Evolutionary conservation across 1,140 invertebrate species (phyloP).

Genomic region (Hirudo medicinalis): DNA sequence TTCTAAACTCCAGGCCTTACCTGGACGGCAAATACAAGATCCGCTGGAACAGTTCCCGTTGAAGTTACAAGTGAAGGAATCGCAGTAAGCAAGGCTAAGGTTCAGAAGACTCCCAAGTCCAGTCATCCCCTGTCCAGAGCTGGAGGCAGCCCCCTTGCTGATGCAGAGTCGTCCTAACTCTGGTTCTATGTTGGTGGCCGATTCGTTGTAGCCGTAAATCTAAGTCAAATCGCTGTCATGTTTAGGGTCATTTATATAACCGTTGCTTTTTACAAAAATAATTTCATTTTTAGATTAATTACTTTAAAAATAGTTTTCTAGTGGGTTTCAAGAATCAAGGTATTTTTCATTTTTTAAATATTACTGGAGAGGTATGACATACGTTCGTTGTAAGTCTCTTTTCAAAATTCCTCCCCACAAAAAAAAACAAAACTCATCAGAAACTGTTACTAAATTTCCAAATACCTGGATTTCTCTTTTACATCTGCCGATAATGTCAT

Average conservation of each 20-base stretch:
- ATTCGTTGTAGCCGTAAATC: conserved; percentile 3
- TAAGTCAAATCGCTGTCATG: background rate
- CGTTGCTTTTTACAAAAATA: too few species aligned
- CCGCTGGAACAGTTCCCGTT: background rate
- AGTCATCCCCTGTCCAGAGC: background rate
- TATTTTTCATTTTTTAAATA: too few species aligned
- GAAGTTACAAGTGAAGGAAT: background rate
- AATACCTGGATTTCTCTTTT: conserved; percentile 1
- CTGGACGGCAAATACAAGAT: background rate
- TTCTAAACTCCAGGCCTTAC: background rate
- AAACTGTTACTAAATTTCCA: background rate
- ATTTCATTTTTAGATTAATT: too few species aligned
- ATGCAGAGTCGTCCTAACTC: conserved; percentile 1
- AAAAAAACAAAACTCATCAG: too few species aligned
- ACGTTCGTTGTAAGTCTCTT: too few species aligned
- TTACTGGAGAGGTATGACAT: too few species aligned
- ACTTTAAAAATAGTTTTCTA: too few species aligned
- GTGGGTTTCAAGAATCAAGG: too few species aligned
- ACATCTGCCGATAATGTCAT: background rate
- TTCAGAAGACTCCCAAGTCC: background rate
- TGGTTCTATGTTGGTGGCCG: background rate
- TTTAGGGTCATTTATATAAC: background rate
- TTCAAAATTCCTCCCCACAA: too few species aligned
- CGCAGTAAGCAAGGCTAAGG: background rate
- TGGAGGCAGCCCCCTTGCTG: background rate